Evolutionary conservation across 2,113 vertebrate genomes (phyloP), one percentile per base, ranked within the genome.

Genomic region (Chaetops frenatus): DNA sequence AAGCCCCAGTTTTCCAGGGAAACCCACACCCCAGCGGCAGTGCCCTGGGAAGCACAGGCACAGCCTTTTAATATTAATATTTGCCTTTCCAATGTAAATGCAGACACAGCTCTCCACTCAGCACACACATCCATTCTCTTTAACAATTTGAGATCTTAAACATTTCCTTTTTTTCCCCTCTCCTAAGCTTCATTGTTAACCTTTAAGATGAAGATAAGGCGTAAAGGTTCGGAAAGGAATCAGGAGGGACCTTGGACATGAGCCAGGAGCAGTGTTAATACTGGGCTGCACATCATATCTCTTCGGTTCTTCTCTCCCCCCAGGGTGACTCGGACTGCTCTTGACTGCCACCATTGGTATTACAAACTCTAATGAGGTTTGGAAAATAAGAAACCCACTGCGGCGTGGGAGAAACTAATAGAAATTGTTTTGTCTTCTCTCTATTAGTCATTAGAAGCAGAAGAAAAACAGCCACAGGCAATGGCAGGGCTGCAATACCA

Each of bases 321-420:
- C 38, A 31, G 96, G 97, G 97, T 83, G 96, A 92, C 72, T 92
- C 57, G 79, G 94, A 95, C 95, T 72, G 92, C 93, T 96, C 94
- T 94, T 95, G 92, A 93, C 92, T 96, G 93, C 96, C 93, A 95
- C 94, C 72, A 81, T 20, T 20, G 81, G 77, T 86, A 90, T 53
- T 97, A 96, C 94, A 96, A 94, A 96, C 95, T 81, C 97, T 97
- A 98, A 98, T 96, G 97, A 98, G 98, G 96, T 98, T 97, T 97
- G 91, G 96, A 96, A 98, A 98, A 97, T 97, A 97, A 97, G 96
- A 97, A 97, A 96, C 92, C 65, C 92, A 95, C 93, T 86, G 94
- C 31, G 27, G 95, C 71, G 93, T 95, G 95, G 94, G 97, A 94
- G 96, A 97, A 97, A 96, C 96, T 97, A 97, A 98, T 92, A 96